Conservation (phyloP, 2,888 invertebrate species). For the Priocnemis perturbator region DNA sequence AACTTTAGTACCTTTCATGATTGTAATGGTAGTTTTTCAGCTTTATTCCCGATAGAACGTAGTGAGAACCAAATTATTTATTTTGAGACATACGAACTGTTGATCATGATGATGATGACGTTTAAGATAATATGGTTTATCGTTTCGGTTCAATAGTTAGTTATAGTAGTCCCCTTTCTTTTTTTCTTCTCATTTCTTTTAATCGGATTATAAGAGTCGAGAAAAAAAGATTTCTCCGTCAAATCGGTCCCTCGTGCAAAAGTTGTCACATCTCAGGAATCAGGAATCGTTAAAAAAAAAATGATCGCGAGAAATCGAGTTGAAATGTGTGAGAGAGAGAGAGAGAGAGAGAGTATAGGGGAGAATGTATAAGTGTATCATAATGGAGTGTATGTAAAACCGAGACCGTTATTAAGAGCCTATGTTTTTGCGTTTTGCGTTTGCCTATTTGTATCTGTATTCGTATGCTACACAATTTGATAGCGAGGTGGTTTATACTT, state of each 20-base stretch:
- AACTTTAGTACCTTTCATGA: too few relatives aligned
- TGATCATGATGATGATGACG: too few relatives aligned
- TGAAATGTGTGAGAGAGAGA: background rate
- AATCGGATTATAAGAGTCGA: too few relatives aligned
- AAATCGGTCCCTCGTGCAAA: too few relatives aligned
- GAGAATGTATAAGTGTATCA: slow-evolving; percentile 1
- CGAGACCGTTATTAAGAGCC: slow-evolving; percentile 39
- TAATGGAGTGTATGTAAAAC: slow-evolving; percentile 30
- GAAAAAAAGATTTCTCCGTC: too few relatives aligned
- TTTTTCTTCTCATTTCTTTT: too few relatives aligned
- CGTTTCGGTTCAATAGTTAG: too few relatives aligned
- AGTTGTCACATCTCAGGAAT: background rate
- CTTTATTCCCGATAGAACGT: too few relatives aligned
- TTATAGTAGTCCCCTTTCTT: too few relatives aligned
- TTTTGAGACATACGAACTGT: too few relatives aligned
- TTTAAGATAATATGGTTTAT: too few relatives aligned
- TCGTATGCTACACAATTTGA: slow-evolving; percentile 43
- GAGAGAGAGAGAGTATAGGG: background rate
- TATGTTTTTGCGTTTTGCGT: slow-evolving; percentile 47
- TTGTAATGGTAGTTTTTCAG: too few relatives aligned
- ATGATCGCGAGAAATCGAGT: background rate
- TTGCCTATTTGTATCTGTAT: slow-evolving; percentile 54
- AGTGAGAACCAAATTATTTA: background rate
- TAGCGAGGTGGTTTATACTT: slow-evolving; percentile 57
- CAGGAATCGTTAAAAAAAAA: slow-evolving; percentile 3